Evolutionary conservation across 1,140 invertebrate genomes (phyloP).

Genomic region (Drosophila ambigua): DNA sequence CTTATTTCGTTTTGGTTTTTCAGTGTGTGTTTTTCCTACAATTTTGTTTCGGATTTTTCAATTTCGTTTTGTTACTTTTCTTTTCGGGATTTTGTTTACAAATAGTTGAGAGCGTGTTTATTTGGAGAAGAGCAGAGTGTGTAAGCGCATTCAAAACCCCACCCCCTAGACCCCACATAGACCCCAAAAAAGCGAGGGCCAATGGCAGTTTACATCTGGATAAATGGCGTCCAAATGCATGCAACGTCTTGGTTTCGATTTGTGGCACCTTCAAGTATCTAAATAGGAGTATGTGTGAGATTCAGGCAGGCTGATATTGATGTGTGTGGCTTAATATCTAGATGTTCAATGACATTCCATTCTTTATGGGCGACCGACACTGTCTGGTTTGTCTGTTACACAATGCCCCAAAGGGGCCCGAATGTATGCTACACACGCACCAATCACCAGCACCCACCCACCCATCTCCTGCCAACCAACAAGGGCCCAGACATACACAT

Average conservation of each 20-base stretch:
- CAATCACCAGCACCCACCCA: background rate
- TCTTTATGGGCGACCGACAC: slow-evolving; percentile 45
- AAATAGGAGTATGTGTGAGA: background rate
- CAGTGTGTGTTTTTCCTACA: slow-evolving; percentile 39
- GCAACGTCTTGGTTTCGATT: slow-evolving; percentile 19
- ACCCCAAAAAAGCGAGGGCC: background rate
- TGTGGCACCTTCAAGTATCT: slow-evolving; percentile 22
- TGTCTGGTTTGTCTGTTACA: slow-evolving; percentile 51
- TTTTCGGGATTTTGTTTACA: slow-evolving; percentile 55
- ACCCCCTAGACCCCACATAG: too few species aligned
- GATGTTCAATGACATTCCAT: slow-evolving; percentile 73
- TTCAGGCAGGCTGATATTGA: slow-evolving; percentile 23
- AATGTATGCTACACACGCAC: slow-evolving; percentile 64
- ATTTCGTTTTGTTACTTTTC: slow-evolving; percentile 32
- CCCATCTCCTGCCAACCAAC: background rate
- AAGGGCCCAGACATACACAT: slow-evolving; percentile 43
- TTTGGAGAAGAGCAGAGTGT: slow-evolving; percentile 67
- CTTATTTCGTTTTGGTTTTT: slow-evolving; percentile 35
- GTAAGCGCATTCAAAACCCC: slow-evolving; percentile 54
- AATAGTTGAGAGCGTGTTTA: slow-evolving; percentile 71
- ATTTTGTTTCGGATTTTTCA: slow-evolving; percentile 20
- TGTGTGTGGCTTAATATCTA: slow-evolving; percentile 60
- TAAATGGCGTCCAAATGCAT: slow-evolving; percentile 14
- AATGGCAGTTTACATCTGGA: slow-evolving; percentile 6
- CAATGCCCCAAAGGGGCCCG: slow-evolving; percentile 30